Evolutionary conservation across 2,113 vertebrate species (phyloP).

Genomic region (Nothoprocta pentlandii): DNA sequence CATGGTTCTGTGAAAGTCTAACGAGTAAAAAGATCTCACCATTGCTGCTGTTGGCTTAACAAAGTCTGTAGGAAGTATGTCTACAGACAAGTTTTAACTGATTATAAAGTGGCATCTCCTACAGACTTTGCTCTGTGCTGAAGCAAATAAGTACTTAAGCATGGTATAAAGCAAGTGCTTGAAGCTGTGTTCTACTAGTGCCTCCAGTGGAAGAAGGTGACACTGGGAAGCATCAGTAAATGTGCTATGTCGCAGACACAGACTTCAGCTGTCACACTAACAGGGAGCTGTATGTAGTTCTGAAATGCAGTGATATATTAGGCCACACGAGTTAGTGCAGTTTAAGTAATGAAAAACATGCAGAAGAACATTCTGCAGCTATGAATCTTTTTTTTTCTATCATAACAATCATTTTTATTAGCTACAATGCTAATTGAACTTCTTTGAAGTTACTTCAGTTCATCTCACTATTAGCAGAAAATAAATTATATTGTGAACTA

Average conservation of each 20-base stretch:
- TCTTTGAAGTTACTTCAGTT: conserved; percentile 54
- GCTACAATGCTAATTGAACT: conserved; percentile 54
- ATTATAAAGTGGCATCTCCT: not conserved
- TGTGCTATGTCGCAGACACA: not conserved
- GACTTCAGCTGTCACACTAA: not conserved
- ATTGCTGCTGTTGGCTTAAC: not conserved
- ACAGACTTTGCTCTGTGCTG: not conserved
- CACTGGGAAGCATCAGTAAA: not conserved
- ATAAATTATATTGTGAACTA: conserved; percentile 44
- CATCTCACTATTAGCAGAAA: conserved; percentile 57
- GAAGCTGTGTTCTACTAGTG: not conserved
- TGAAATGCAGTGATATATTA: not conserved
- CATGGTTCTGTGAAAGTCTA: not conserved
- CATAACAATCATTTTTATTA: conserved; percentile 57
- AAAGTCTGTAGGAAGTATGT: not conserved
- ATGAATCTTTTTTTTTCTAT: conserved; percentile 50
- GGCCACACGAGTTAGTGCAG: conserved; percentile 5
- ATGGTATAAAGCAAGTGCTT: not conserved
- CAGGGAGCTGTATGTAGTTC: not conserved
- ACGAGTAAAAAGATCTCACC: not conserved
- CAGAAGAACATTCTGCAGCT: conserved; percentile 53
- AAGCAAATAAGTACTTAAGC: not conserved
- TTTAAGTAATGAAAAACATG: conserved; percentile 60
- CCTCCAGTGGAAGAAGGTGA: not conserved
- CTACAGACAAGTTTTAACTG: not conserved